Base-by-base conservation (phyloP, 2,797 vertebrate species). In the Galago senegalensis region DNA sequence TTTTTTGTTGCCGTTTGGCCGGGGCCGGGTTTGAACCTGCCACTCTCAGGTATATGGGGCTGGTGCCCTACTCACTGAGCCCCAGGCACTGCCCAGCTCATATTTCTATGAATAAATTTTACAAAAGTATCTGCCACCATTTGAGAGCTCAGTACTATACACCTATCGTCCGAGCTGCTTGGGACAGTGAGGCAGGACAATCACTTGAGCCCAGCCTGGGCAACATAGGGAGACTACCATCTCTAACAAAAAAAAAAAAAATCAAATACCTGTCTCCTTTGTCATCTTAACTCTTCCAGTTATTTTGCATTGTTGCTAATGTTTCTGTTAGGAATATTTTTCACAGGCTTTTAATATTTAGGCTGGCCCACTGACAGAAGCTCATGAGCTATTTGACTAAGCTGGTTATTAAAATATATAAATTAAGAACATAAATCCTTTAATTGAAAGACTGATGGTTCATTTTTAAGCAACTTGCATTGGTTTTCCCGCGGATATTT, bases 401-500 rank as follows among this genome's bases (percentile, higher is more conserved):
- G 12, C 40, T 89, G 11, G 27, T 77, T 79, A 81, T 89, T 61
- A 87, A 91, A 75, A 43, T 69, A 34, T 81, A 49, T 84, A 67
- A 17, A 92, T n/a, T 77, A 92, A 93, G 34, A 70, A 7, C 25
- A 13, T 49, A 63, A 8, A 34, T 1, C 27, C 16, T 95, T 43
- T 69, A 67, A 80, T 37, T 53, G 25, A 86, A 88, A n/a, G 23
- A 40, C 43, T 72, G 17, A 23, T 85, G 5, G 5, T 97, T 75
- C 49, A 61, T 82, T 96, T 91, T 92, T 80, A 93, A 95, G n/a
- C 40, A 86, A 34, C 29, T 12, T 92, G 34, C 14, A 12, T 63
- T 94, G 70, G 6, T 87, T 91, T 91, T 79, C 60, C 80, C 84
- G 12, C 12, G 87, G 11, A 79, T 87, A 60, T 61, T 97, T 96